Evolutionary conservation across 2,797 vertebrate genomes (phyloP).

Genomic region (Hydrophis major): DNA sequence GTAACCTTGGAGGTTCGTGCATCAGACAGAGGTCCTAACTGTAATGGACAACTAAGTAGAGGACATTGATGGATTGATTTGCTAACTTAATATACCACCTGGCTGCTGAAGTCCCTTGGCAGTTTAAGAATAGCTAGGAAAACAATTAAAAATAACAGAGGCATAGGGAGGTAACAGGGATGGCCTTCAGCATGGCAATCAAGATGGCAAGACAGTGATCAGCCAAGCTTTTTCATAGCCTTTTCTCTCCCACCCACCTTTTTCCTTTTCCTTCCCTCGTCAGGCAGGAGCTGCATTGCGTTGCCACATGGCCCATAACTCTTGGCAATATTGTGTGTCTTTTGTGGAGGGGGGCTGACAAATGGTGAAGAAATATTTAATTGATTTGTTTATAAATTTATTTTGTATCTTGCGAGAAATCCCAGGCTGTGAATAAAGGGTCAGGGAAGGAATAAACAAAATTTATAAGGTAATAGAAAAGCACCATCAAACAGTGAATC

Average conservation of each 20-base stretch:
- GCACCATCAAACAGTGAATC: constrained; percentile 62
- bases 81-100: not conserved
- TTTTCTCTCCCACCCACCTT: not conserved
- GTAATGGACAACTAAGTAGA: not conserved
- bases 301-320: constrained; percentile 43
- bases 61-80: not conserved
- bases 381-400: constrained; percentile 63
- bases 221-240: not conserved
- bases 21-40: not conserved
- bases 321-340: constrained; percentile 50
- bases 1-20: not conserved
- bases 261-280: not conserved
- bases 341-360: constrained; percentile 54
- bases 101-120: not conserved
- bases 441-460: constrained; percentile 59
- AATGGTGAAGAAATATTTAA: constrained; percentile 63
- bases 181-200: not conserved
- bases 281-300: constrained; percentile 10
- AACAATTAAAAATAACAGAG: not conserved
- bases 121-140: not conserved
- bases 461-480: constrained; percentile 62
- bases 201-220: not conserved
- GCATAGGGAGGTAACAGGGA: not conserved
- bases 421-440: constrained; percentile 59
- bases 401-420: constrained; percentile 58